These are phyloP conservation scores for Hozukius guyotensis DNA, from an alignment of 2,797 vertebrate species.

Conservation along the genomic window DNA sequence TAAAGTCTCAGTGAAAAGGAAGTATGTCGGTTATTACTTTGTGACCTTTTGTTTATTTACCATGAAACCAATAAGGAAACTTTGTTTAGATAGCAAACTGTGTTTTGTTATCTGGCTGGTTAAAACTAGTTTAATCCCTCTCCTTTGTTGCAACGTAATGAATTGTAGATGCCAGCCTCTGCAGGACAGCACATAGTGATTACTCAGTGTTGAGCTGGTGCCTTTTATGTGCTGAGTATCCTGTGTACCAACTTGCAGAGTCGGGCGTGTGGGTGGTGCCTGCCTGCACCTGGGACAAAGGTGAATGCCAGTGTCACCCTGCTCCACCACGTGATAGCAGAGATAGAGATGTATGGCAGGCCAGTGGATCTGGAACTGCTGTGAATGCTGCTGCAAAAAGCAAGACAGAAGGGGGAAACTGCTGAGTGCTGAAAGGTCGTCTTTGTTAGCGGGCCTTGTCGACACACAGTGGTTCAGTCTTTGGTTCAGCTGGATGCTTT, in stretches of 20 bases:
- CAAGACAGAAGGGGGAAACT: conserved; percentile 57
- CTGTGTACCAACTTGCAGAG: conserved; percentile 21
- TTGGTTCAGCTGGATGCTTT: conserved; percentile 74
- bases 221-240: conserved; percentile 22
- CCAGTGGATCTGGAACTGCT: conserved; percentile 40
- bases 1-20: conserved; percentile 2
- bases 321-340: conserved; percentile 46
- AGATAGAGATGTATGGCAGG: conserved; percentile 30
- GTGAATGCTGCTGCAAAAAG: conserved; percentile 62
- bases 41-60: conserved; percentile 11
- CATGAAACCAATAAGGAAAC: neutral
- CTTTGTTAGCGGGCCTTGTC: conserved; percentile 80
- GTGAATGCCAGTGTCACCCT: conserved; percentile 63
- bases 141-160: conserved; percentile 7
- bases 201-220: conserved; percentile 1
- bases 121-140: conserved; percentile 17
- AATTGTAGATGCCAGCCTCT: conserved; percentile 4
- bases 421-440: conserved; percentile 75
- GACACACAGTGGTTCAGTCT: conserved; percentile 79
- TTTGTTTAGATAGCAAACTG: conserved; percentile 5
- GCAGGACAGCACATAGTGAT: neutral
- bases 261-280: conserved; percentile 28
- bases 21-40: conserved; percentile 31
- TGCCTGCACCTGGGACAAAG: conserved; percentile 68
- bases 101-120: conserved; percentile 11